Percentiles rank a stretch among this genome's conserved stretches.
Conservation (phyloP, 2,113 vertebrate genomes). For the Athene noctua region DNA sequence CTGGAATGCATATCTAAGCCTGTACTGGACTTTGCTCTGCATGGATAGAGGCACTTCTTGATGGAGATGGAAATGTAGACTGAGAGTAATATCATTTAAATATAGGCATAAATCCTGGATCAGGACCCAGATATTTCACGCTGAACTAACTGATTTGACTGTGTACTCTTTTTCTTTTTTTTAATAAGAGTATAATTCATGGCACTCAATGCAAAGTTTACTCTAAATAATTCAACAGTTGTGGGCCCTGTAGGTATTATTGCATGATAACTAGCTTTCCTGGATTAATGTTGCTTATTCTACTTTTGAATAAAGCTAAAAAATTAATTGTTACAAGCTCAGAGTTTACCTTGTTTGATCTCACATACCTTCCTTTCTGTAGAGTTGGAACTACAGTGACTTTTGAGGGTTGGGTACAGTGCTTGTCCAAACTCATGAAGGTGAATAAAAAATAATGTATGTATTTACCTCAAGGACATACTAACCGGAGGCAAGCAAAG, state of each 20-base stretch:
- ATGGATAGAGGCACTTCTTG: neutral
- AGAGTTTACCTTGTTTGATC: slow-evolving; percentile 37
- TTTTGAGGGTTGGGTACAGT: neutral
- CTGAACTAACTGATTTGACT: slow-evolving; percentile 1
- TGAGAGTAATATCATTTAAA: neutral
- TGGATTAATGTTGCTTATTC: slow-evolving; percentile 33
- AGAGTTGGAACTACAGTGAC: neutral
- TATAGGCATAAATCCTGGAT: neutral
- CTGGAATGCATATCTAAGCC: slow-evolving; percentile 21
- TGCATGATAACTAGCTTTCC: slow-evolving; percentile 15
- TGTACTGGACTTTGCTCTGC: neutral
- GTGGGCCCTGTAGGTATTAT: slow-evolving; percentile 8
- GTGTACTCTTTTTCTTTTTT: neutral
- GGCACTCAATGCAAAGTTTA: neutral
- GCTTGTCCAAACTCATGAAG: neutral
- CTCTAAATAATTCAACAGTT: slow-evolving; percentile 39
- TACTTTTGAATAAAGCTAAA: slow-evolving; percentile 34
- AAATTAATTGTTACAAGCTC: slow-evolving; percentile 56
- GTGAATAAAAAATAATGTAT: slow-evolving; percentile 38
- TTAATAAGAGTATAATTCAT: neutral
- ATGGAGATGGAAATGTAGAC: neutral
- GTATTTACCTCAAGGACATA: slow-evolving; percentile 32
- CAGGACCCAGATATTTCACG: neutral
- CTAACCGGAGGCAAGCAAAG: slow-evolving; percentile 1
- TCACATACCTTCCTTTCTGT: neutral